A percentile compares a stretch with the other conserved stretches of the same genome.
Conservation (phyloP, 2,113 vertebrate genomes). For the Bubo blakistoni region DNA sequence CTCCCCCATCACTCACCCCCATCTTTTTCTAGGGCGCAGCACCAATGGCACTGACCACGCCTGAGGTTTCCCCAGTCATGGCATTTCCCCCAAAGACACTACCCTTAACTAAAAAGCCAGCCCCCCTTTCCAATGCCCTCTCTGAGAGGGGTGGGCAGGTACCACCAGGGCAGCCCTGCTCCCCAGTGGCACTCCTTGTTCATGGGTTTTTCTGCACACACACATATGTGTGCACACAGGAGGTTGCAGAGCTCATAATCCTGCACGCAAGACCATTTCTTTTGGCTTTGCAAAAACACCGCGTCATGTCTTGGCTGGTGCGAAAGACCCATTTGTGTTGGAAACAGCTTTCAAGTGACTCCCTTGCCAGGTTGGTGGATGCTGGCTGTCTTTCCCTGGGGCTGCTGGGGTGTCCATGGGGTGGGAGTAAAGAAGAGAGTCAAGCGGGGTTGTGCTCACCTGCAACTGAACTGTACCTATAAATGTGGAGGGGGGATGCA, state of each 20-base stretch:
- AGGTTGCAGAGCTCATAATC: background rate
- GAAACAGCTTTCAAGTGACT: background rate
- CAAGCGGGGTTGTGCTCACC: background rate
- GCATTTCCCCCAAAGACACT: background rate
- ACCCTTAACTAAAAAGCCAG: background rate
- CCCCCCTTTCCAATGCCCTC: background rate
- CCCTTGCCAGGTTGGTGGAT: background rate
- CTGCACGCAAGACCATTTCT: fast-evolving
- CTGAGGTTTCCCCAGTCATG: background rate
- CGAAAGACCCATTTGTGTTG: background rate
- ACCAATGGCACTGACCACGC: fast-evolving
- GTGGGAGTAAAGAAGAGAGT: background rate
- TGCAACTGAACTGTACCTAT: background rate
- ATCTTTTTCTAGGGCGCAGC: fast-evolving
- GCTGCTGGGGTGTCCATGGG: background rate
- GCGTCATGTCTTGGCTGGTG: background rate
- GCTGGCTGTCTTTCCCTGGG: background rate
- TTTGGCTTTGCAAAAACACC: background rate
- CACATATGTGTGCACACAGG: fast-evolving
- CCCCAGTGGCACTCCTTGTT: fast-evolving
- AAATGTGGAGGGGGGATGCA: background rate
- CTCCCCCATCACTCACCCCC: fast-evolving
- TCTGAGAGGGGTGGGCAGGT: background rate
- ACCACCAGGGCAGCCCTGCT: fast-evolving
- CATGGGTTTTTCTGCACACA: background rate